Evolutionary conservation across 2,113 vertebrate genomes (phyloP), one percentile per base, ranked within the genome.

Genomic region (Podiceps cristatus): DNA sequence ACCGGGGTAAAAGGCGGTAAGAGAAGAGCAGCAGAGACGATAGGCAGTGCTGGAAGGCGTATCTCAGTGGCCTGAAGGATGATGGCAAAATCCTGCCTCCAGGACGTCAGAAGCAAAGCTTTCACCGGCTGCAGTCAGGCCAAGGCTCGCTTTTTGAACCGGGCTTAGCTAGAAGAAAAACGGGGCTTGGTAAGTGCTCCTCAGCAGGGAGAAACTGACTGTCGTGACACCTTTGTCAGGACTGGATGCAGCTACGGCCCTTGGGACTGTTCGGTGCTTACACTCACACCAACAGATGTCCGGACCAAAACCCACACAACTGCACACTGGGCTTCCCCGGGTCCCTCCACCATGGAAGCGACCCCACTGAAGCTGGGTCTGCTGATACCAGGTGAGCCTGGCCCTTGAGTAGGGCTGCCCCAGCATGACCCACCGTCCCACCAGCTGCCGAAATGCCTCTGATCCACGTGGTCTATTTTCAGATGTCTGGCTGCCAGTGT

Each of bases 211-310:
- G 31, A 71, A 76, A 91, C 1, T 4, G 18, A 47, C 2, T 31
- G 58, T 37, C 13, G 1, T 16, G 8, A 11, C 8, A 18, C 3
- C n/a, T 55, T 47, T 5, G 20, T 14, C 13, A 11, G 37, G 47
- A 19, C 10, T 59, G 56, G 66, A 52, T 19, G 44, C n/a, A 63
- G 35, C 58, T 11, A 5, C 7, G 45, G 31, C 9, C 23, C 16
- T 31, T 0, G 2, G 24, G 29, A 52, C 37, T 12, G n/a, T 14
- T 33, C 8, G 2, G 12, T n/a, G 35, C 18, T 23, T 20, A 2
- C 13, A 16, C 18, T n/a, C 6, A 1, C 13, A 13, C 19, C 10
- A 37, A 2, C 47, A 29, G 73, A 5, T 2, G 15, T 5, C 2
- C 35, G 45, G 20, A 49, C 9, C 42, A 33, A 59, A 67, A 11